Evolutionary conservation across 2,888 invertebrate genomes (phyloP).

Genomic region (Mythimna albipuncta): DNA sequence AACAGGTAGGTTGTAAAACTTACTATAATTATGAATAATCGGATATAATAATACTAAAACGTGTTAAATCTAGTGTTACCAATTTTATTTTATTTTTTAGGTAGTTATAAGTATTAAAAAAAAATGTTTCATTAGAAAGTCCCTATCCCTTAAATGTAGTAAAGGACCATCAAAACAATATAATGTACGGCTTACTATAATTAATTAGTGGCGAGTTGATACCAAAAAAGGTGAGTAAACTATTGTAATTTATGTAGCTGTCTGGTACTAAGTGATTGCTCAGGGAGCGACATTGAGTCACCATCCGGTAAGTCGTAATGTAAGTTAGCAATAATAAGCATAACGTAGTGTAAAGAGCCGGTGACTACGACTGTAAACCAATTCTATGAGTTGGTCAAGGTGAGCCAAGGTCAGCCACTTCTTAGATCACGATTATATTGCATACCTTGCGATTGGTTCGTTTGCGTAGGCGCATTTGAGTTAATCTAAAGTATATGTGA

Average conservation of each 20-base stretch:
- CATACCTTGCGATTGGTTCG: slow-evolving; percentile 22
- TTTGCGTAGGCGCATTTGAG: slow-evolving; percentile 10
- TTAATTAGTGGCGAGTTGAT: slow-evolving; percentile 15
- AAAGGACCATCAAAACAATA: background rate
- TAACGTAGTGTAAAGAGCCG: slow-evolving; percentile 46
- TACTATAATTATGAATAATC: background rate
- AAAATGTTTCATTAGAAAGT: too few species aligned
- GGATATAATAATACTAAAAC: background rate
- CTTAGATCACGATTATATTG: slow-evolving; percentile 55
- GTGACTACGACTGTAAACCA: slow-evolving; percentile 38
- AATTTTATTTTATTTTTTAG: too few species aligned
- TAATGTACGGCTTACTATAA: background rate
- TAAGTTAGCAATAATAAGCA: slow-evolving; percentile 4
- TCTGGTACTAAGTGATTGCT: slow-evolving; percentile 24
- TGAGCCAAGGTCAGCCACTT: slow-evolving; percentile 72
- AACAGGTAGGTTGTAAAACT: background rate
- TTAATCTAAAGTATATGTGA: background rate
- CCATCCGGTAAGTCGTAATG: slow-evolving; percentile 30
- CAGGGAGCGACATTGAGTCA: slow-evolving; percentile 63
- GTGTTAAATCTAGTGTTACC: background rate
- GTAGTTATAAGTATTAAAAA: too few species aligned
- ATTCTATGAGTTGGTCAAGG: slow-evolving; percentile 69
- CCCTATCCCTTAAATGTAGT: too few species aligned
- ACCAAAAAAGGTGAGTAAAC: background rate
- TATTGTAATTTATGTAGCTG: background rate